phyloP scores from a whole-genome alignment of 2,888 invertebrate genomes.

The Chelonus formosanus region DNA sequence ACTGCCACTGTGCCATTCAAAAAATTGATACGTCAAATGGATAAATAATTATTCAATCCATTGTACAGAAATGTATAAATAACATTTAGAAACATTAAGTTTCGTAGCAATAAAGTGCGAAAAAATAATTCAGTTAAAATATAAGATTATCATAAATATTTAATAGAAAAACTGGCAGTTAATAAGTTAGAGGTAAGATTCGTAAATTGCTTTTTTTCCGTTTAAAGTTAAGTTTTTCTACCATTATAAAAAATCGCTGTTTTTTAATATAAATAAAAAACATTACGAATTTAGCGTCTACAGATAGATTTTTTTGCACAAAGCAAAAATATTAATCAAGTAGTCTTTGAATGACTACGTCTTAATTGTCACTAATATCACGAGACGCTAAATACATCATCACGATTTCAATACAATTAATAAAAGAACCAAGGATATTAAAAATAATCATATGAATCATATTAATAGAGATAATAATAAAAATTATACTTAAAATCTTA shows the following conservation, averaged over 20 bases:
- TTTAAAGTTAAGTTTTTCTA: slow-evolving; percentile 43
- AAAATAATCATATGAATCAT: too few relatives aligned
- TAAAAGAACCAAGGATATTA: too few relatives aligned
- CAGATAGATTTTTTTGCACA: too few relatives aligned
- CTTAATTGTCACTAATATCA: too few relatives aligned
- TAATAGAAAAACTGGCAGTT: slow-evolving; percentile 48
- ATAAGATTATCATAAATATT: slow-evolving; percentile 34
- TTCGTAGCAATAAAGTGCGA: neutral
- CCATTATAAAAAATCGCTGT: slow-evolving; percentile 47
- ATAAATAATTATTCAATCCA: too few relatives aligned
- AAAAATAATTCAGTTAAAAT: neutral
- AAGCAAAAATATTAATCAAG: too few relatives aligned
- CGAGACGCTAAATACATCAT: too few relatives aligned
- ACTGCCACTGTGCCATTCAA: slow-evolving; percentile 31
- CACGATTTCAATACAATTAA: too few relatives aligned
- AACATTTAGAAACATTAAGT: neutral
- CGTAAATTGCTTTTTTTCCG: slow-evolving; percentile 37
- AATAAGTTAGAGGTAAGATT: slow-evolving; percentile 54
- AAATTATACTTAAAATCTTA: neutral
- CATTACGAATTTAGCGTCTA: too few relatives aligned
- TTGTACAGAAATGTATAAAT: too few relatives aligned
- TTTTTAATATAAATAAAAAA: neutral
- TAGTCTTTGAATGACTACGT: too few relatives aligned
- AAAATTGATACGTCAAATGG: slow-evolving; percentile 1
- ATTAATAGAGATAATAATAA: too few relatives aligned